These are phyloP conservation scores for Tauraco erythrolophus DNA, from an alignment of 2,113 vertebrate genomes.

Conservation along the genomic window DNA sequence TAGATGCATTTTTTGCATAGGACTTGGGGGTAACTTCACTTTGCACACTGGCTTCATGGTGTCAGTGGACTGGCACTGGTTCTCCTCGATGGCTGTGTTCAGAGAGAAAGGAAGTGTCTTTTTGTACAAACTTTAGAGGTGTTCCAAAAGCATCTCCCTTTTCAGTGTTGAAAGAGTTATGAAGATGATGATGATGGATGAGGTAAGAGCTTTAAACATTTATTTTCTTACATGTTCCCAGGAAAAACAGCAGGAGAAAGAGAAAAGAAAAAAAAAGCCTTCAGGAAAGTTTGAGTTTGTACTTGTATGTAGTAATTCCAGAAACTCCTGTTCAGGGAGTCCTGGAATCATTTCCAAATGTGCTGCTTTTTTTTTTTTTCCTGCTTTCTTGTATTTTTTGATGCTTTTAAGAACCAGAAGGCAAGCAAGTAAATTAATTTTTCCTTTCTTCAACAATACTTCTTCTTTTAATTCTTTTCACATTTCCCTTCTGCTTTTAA, in stretches of 20 bases:
- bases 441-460: neutral
- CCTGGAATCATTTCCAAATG: neutral
- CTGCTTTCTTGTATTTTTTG: fast-evolving
- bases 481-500: neutral
- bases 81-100: fast-evolving
- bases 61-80: fast-evolving
- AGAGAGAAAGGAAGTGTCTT: neutral
- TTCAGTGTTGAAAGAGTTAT: neutral
- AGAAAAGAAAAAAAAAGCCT: too few species aligned
- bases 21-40: neutral
- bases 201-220: neutral
- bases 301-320: neutral
- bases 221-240: neutral
- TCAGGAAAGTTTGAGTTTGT: too few species aligned
- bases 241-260: neutral
- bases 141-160: neutral
- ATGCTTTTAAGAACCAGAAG: neutral
- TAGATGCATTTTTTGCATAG: fast-evolving
- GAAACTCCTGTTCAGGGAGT: neutral
- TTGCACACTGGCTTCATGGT: fast-evolving
- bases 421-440: neutral
- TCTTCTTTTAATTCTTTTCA: neutral
- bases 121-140: fast-evolving
- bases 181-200: too few species aligned
- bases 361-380: too few species aligned